Base-by-base conservation (phyloP, 1,140 invertebrate species). In the Piezodorus guildinii region DNA sequence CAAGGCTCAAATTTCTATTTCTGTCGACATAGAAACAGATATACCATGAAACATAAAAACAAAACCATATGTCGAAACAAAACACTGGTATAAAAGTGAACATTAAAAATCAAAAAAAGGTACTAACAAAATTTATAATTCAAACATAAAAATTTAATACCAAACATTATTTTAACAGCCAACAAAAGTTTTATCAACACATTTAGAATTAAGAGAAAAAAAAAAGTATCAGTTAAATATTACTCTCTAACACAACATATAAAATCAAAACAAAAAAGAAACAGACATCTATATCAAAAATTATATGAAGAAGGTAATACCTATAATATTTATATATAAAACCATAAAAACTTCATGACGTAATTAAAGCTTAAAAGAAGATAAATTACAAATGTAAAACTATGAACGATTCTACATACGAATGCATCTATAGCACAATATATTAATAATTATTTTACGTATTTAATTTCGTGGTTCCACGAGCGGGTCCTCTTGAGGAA, bases 301-400 rank as follows among this genome's bases (percentile, higher is more conserved):
- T 19, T 60, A 27, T 60, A 34, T 51, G 25, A 62, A 25, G 51
- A 62, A 62, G 43, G 23, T 51, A 52, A 62, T 61, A 45, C 19
- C 19, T 44, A 44, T 61, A 21, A 61, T 30, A 56, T 14, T 56
- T 56, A 56, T 23, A 56, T 23, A 27, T 23, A 17, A 61, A 21
- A 45, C 39, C 39, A 45, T 25, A 46, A 17, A 61, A 21, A 45
- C 19, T 23, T 34, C 30, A 46, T 43, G 44, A 43, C 19, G 44
- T 43, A 61, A 61, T 61, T 61, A 61, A 61, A 61, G 60, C 60
- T 61, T 43, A 61, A 61, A 61, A 61, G 60, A 45, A 61, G 16
- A 60, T 45, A 61, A 61, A 23, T 61, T 45, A 43, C 39, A 60
- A 46, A 23, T 61, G 25, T 45, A 46, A 61, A 61, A 61, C 43